Percentiles rank a stretch among this genome's conserved stretches.
Evolutionary conservation across 2,113 vertebrate genomes (phyloP).

Genomic region (Ceyx cyanopectus): DNA sequence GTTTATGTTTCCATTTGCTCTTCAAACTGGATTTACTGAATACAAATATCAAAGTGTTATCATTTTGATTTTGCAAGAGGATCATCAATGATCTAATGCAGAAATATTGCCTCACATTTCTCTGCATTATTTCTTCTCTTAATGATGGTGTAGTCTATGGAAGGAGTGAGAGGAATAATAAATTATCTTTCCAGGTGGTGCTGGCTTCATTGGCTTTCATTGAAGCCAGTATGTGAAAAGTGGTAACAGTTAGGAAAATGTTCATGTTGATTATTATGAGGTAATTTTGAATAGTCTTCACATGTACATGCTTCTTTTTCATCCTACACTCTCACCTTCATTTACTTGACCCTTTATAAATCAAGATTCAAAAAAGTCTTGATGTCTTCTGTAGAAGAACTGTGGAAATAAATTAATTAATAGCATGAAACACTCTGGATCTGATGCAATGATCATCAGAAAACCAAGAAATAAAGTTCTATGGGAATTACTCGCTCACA

Average conservation of each 20-base stretch:
- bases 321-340: not conserved
- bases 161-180: not conserved
- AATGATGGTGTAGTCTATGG: not conserved
- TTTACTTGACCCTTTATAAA: not conserved
- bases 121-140: not conserved
- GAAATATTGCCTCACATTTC: not conserved
- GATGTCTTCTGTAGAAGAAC: not conserved
- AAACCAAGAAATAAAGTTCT: not conserved
- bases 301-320: not conserved
- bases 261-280: not conserved
- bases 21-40: not conserved
- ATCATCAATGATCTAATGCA: not conserved
- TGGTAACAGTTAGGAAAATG: not conserved
- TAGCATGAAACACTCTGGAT: not conserved
- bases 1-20: constrained; percentile 9
- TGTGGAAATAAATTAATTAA: not conserved
- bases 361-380: not conserved
- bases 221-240: not conserved
- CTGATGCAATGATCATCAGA: not conserved
- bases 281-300: not conserved
- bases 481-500: not conserved
- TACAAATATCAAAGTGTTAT: not conserved
- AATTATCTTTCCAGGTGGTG: not conserved
- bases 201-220: not conserved
- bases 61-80: not conserved